A percentile compares a stretch with the other conserved stretches of the same genome.
phyloP scores from a whole-genome alignment of 2,113 vertebrate genomes.

The Mastomys coucha region DNA sequence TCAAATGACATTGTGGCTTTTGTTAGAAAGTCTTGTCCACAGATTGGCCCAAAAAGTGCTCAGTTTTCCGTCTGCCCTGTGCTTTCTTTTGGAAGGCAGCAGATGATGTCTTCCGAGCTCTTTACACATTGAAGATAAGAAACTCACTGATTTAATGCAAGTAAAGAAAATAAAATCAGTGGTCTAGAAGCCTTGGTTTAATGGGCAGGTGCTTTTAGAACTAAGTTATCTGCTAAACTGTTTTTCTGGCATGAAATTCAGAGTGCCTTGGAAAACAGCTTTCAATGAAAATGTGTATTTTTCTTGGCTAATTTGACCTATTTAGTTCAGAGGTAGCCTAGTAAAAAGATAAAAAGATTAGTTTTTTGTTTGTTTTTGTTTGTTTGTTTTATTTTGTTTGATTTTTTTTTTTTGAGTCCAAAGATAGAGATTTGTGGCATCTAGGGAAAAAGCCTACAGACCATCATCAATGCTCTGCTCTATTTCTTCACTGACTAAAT shows the following conservation, averaged over 20 bases:
- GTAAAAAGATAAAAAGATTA: slow-evolving; percentile 53
- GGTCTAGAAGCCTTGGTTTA: slow-evolving; percentile 67
- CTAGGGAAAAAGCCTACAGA: slow-evolving; percentile 8
- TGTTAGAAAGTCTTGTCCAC: not conserved
- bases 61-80: not conserved
- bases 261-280: slow-evolving; percentile 59
- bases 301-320: slow-evolving; percentile 61
- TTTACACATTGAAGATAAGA: not conserved
- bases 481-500: slow-evolving; percentile 54
- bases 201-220: slow-evolving; percentile 55
- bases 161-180: slow-evolving; percentile 69
- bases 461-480: not conserved
- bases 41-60: not conserved
- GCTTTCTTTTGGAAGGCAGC: not conserved
- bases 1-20: not conserved
- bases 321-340: slow-evolving; percentile 39
- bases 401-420: not conserved
- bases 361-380: no score
- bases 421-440: slow-evolving; percentile 10
- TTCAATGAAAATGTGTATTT: slow-evolving; percentile 59
- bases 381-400: no score
- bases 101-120: not conserved
- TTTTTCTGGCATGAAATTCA: slow-evolving; percentile 66
- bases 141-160: slow-evolving; percentile 34
- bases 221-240: slow-evolving; percentile 69